Conservation (phyloP, 2,113 vertebrate genomes). For the Xyrauchen texanus region DNA sequence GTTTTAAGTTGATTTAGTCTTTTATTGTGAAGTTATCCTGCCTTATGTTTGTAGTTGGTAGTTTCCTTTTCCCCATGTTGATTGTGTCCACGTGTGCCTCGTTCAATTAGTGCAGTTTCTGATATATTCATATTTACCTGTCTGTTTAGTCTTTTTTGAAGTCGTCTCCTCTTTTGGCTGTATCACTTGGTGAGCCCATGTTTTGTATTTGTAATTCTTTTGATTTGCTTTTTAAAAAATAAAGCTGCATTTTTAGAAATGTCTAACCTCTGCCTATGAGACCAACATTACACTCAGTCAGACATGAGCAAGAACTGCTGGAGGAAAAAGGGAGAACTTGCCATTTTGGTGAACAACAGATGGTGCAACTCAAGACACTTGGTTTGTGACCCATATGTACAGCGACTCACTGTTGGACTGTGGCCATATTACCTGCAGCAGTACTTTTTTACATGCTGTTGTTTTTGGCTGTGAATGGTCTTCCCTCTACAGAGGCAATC, state of each 20-base stretch:
- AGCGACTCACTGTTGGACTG: conserved; percentile 1
- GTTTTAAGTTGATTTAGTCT: no score
- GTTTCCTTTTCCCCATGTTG: no score
- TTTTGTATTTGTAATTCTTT: background rate
- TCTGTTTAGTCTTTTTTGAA: background rate
- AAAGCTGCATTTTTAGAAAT: background rate
- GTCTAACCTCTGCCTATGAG: background rate
- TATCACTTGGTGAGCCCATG: background rate
- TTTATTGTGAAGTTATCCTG: no score
- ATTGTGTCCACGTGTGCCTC: no score
- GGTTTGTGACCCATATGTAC: conserved; percentile 23
- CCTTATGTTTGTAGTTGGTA: no score
- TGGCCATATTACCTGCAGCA: conserved; percentile 14
- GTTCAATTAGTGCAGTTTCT: no score
- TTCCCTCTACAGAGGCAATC: conserved; percentile 16
- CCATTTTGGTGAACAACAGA: conserved; percentile 22
- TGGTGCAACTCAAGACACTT: conserved; percentile 18
- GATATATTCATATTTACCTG: no score
- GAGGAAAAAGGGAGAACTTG: conserved; percentile 8
- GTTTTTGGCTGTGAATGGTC: conserved; percentile 11
- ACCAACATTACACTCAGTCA: no score
- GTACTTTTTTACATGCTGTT: conserved; percentile 16
- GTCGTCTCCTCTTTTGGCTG: background rate
- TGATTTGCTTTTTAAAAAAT: background rate
- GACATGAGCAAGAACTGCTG: background rate